These are phyloP conservation scores for Uropsilus gracilis DNA, from an alignment of 2,113 vertebrate genomes.

Conservation along the genomic window DNA sequence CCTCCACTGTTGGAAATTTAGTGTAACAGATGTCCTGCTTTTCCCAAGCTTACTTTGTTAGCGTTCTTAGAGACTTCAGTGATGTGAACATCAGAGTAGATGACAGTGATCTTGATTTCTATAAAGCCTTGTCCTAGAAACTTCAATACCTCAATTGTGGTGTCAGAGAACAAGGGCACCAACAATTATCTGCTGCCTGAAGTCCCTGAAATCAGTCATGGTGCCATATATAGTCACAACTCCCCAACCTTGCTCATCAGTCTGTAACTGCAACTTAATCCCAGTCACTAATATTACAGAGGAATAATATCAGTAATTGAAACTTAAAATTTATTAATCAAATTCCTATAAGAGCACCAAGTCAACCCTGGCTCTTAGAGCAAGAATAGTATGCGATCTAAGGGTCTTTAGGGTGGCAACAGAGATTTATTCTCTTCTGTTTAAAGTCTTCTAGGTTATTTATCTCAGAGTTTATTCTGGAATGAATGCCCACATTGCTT, in stretches of 20 bases:
- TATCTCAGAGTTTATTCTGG: background rate
- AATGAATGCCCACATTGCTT: background rate
- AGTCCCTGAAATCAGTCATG: conserved; percentile 65
- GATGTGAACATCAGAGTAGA: conserved; percentile 66
- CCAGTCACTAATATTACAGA: background rate
- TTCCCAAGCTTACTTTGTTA: conserved; percentile 28
- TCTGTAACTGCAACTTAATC: conserved; percentile 57
- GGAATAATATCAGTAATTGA: conserved; percentile 37
- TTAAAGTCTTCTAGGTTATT: background rate
- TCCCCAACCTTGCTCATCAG: conserved; percentile 65
- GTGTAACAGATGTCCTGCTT: conserved; percentile 54
- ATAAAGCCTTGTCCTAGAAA: conserved; percentile 52
- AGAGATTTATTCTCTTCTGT: background rate
- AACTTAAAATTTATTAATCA: conserved; percentile 53
- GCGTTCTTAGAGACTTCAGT: conserved; percentile 43
- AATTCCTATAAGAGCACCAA: background rate
- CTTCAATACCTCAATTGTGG: conserved; percentile 48
- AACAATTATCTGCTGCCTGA: conserved; percentile 51
- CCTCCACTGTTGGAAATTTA: background rate
- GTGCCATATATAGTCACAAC: conserved; percentile 29
- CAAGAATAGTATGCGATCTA: background rate
- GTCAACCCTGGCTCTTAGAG: background rate
- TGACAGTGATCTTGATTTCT: conserved; percentile 66
- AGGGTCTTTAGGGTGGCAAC: background rate
- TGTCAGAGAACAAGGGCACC: conserved; percentile 64